Evolutionary conservation across 2,113 vertebrate species (phyloP).

Genomic region (Crocuta crocuta): DNA sequence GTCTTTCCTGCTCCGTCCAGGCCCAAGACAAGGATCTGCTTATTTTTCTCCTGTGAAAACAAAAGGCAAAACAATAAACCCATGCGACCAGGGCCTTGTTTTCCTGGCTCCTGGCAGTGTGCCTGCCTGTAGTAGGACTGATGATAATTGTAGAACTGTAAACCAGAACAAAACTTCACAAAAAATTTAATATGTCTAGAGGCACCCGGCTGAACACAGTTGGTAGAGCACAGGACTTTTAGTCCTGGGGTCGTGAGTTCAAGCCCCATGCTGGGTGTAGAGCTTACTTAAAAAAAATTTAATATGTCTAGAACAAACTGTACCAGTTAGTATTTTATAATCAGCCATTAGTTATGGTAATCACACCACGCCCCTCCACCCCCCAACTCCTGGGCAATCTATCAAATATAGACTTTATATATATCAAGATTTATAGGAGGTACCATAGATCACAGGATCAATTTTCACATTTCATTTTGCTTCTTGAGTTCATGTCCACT

Average conservation of each 20-base stretch:
- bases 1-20: constrained; percentile 97
- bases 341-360: neutral
- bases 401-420: neutral
- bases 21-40: constrained; percentile 94
- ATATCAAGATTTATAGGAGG: neutral
- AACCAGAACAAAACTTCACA: neutral
- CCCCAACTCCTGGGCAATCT: neutral
- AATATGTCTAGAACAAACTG: neutral
- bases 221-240: neutral
- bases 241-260: neutral
- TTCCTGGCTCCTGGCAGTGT: neutral
- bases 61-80: constrained; percentile 45
- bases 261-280: neutral
- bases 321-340: constrained; percentile 10
- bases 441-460: neutral
- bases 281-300: neutral
- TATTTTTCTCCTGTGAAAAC: constrained; percentile 84
- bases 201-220: neutral
- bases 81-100: neutral
- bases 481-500: neutral
- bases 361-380: neutral
- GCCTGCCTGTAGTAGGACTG: neutral
- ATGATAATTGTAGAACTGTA: neutral
- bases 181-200: neutral
- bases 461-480: constrained; percentile 30